A percentile compares a stretch with the other conserved stretches of the same genome.
Conservation (phyloP, 2,888 invertebrate species). For the Euclidia mi region DNA sequence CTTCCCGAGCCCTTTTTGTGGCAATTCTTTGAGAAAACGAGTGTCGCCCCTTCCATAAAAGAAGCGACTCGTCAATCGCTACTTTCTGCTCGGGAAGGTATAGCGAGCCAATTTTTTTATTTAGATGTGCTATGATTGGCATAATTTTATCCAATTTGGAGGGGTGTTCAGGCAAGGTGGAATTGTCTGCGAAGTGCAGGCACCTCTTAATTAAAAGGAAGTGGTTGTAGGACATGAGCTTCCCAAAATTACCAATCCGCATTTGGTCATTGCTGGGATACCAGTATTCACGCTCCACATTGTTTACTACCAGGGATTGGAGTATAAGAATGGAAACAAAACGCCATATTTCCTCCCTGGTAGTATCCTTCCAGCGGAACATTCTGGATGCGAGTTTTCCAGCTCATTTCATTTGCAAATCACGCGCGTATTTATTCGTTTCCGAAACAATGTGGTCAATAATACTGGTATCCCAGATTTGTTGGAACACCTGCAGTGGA, state of each 20-base stretch:
- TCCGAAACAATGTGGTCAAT: not conserved
- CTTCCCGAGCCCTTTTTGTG: conserved; percentile 39
- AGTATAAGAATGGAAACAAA: not conserved
- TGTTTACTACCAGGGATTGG: not conserved
- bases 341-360: not conserved
- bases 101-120: conserved; percentile 37
- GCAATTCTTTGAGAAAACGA: conserved; percentile 35
- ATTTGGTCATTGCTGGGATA: no score
- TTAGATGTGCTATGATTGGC: conserved; percentile 32
- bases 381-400: not conserved
- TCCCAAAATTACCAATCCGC: not conserved
- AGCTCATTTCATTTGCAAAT: no score
- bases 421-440: not conserved
- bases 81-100: conserved; percentile 42
- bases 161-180: not conserved
- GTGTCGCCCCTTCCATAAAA: conserved; percentile 37
- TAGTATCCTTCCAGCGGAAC: not conserved
- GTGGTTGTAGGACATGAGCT: conserved; percentile 1
- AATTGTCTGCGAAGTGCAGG: conserved; percentile 7
- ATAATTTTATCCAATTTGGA: conserved; percentile 27
- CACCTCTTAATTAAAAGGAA: not conserved
- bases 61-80: conserved; percentile 46
- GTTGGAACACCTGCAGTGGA: not conserved
- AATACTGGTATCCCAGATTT: conserved; percentile 11
- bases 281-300: conserved; percentile 5